Base-by-base conservation (phyloP, 2,113 vertebrate genomes). In the Dromiciops gliroides region DNA sequence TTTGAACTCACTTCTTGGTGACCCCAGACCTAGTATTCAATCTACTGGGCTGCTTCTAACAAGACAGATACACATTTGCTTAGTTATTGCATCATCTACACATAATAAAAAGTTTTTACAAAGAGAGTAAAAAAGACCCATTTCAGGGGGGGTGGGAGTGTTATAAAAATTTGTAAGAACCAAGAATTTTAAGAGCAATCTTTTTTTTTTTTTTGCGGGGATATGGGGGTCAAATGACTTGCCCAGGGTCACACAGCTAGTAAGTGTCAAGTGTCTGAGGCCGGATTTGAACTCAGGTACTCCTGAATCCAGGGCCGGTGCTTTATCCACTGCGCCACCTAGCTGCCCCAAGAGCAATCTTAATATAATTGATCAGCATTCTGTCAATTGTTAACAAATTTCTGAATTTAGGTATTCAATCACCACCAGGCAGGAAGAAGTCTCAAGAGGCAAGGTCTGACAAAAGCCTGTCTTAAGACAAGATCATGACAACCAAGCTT, bases 101-200 rank as follows among this genome's bases (percentile, higher is more conserved):
- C 12, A 60, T 31, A 52, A 52, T 12, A 60, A 37, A n/a, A 67
- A 67, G 31, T 31, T 60, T n/a, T 37, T 37, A 12, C 37, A 90
- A 89, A 47, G 51, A 48, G 37, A 91, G 48, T 1, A 90, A 94
- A 92, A 94, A 96, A 92, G 89, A 94, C 95, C 95, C 93, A 96
- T 90, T 96, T 96, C 75, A 95, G 95, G 93, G 96, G 95, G 94
- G 94, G 75, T 9, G n/a, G n/a, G n/a, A 95, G 91, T 93, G 75
- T 93, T 92, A 92, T 95, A 96, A 96, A 92, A 53, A 93, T 89
- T 96, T 94, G 48, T 92, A 94, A 95, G 96, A 97, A 95, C 95
- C 47, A 60, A 67, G 60, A 49, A 26, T 49, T 67, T 94, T 92
- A 95, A 95, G 16, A 96, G 91, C 91, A 67, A 44, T 83, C 67